Percentiles rank a stretch among this genome's conserved stretches.
phyloP scores from a whole-genome alignment of 1,140 invertebrate species.

The Drosophila mayri region DNA sequence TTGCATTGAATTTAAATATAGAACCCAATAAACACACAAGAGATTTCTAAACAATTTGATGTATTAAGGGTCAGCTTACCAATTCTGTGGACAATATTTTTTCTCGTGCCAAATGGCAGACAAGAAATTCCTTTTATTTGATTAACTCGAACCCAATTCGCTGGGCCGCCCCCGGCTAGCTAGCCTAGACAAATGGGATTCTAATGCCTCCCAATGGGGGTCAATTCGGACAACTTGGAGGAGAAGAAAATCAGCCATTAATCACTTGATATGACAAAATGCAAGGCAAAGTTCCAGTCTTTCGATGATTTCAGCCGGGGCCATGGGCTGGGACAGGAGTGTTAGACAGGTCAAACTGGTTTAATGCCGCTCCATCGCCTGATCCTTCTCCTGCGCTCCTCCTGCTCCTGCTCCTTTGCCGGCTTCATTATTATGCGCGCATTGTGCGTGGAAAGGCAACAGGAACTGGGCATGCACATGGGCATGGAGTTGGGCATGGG shows the following conservation, averaged over 20 bases:
- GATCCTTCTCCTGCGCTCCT: slow-evolving; percentile 21
- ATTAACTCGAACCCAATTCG: slow-evolving; percentile 16
- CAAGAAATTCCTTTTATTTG: slow-evolving; percentile 26
- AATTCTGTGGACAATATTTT: neutral
- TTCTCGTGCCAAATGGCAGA: neutral
- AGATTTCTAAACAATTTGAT: slow-evolving; percentile 1
- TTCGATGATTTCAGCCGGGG: neutral
- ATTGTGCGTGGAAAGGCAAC: slow-evolving; percentile 78
- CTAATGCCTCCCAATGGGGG: slow-evolving; percentile 63
- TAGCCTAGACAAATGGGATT: slow-evolving; percentile 60
- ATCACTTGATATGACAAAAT: slow-evolving; percentile 75
- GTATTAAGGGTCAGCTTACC: neutral
- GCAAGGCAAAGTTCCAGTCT: slow-evolving; percentile 46
- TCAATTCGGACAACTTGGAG: slow-evolving; percentile 21
- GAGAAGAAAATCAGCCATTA: slow-evolving; percentile 66
- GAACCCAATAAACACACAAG: neutral
- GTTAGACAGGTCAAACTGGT: slow-evolving; percentile 62
- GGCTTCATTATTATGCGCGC: slow-evolving; percentile 79
- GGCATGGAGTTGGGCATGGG: slow-evolving; percentile 41
- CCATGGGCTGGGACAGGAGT: slow-evolving; percentile 4
- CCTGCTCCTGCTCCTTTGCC: slow-evolving; percentile 4
- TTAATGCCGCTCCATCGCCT: slow-evolving; percentile 54
- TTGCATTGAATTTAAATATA: neutral
- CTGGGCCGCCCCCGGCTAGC: neutral
- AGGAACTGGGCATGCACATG: slow-evolving; percentile 57